Evolutionary conservation across 2,797 vertebrate species (phyloP), one percentile per base, ranked within the genome.

Genomic region (Carcharodon carcharias): DNA sequence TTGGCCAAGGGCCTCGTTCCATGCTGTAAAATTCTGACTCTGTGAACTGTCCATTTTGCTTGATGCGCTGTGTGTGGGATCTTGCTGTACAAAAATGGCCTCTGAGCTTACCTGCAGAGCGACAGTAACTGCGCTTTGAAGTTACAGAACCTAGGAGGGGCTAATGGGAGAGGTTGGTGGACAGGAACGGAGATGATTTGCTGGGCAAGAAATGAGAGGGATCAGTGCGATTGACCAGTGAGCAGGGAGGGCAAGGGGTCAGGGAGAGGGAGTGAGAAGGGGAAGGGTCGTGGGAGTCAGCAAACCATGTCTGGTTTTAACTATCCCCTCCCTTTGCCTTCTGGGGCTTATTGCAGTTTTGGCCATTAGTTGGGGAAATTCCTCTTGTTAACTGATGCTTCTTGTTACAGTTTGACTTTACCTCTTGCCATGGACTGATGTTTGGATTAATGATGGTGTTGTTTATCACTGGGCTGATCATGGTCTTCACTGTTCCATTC

Each of bases 371-470:
- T 85, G 82, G 82, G 16, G 21, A 85, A 21, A 85, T 50, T n/a
- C 40, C 82, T 85, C 40, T 2, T 1, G 1, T 50, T 23, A 28
- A 67, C 58, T 4, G 11, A 8, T 67, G 35, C 35, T 40, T 45
- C 67, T 71, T 80, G 82, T 56, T 96, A 56, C 95, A 97, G 97
- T 95, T 97, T 96, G 97, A 97, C 96, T 97, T 97, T 96, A 97
- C 97, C 23, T 96, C 96, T 56, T 97, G 97, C 96, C 96, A 97
- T 40, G 97, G 97, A 35, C 96, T 97, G 95, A 96, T 97, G 96
- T 97, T 97, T 96, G 97, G 96, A n/a, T 96, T 97, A 54, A 96
- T 97, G 96, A 97, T 97, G 96, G 97, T 96, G 71, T 96, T 97
- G 77, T 96, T 97, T 95, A 92, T 97, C 63, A 97, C 97, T 1